Conservation (phyloP, 1,140 invertebrate genomes). For the Calosoma granatense region DNA sequence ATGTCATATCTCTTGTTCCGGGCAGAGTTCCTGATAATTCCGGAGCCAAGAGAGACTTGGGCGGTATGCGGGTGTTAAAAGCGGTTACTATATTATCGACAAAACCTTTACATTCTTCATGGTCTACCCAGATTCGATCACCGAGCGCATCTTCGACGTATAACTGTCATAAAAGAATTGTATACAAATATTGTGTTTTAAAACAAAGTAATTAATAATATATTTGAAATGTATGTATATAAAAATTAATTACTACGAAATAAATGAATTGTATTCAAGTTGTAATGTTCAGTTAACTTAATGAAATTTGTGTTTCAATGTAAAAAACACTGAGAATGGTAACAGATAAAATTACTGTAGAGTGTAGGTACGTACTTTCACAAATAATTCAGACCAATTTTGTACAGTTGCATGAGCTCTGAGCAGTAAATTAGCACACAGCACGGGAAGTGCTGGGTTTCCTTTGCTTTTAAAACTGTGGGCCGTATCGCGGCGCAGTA, state of each 20-base stretch:
- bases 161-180: constrained; percentile 43
- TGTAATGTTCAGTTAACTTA: no score
- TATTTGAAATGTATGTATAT: constrained; percentile 4
- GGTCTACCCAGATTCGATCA: constrained; percentile 88
- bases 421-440: constrained; percentile 78
- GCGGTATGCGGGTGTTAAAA: constrained; percentile 73
- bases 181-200: constrained; percentile 12
- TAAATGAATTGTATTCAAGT: no score
- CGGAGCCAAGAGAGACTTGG: constrained; percentile 45
- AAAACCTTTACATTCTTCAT: constrained; percentile 81
- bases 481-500: constrained; percentile 60
- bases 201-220: no score
- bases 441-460: constrained; percentile 72
- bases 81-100: constrained; percentile 87
- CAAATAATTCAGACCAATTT: constrained; percentile 69
- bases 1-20: constrained; percentile 38
- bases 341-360: no score
- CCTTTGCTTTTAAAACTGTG: constrained; percentile 59
- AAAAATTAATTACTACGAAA: no score
- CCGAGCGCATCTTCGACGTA: constrained; percentile 91
- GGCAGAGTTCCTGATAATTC: constrained; percentile 40
- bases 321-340: no score
- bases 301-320: no score
- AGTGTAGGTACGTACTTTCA: constrained; percentile 45
- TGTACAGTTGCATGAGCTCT: constrained; percentile 66